Evolutionary conservation across 2,888 invertebrate genomes (phyloP).

Genomic region (Lycaena phlaeas): DNA sequence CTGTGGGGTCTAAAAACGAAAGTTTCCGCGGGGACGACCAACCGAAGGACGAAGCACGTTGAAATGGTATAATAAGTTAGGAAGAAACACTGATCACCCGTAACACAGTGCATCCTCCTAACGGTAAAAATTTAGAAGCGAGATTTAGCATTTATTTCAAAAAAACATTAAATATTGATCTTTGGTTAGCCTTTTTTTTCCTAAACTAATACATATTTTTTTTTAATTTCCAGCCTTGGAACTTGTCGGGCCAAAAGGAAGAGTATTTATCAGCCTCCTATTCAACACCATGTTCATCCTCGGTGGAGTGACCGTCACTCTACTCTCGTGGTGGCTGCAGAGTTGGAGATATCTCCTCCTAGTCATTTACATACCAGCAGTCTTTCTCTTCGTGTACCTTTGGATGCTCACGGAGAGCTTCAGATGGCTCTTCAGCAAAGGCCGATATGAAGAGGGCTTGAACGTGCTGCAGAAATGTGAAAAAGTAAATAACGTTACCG

Average conservation of each 20-base stretch:
- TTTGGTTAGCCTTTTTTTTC: too few relatives aligned
- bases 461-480: slow-evolving; percentile 74
- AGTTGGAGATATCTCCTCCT: slow-evolving; percentile 61
- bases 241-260: slow-evolving; percentile 59
- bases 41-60: too few relatives aligned
- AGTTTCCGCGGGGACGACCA: too few relatives aligned
- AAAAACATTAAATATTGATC: too few relatives aligned
- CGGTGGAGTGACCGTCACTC: slow-evolving; percentile 56
- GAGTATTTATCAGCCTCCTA: slow-evolving; percentile 57
- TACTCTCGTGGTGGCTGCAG: slow-evolving; percentile 57
- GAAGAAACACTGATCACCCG: too few relatives aligned
- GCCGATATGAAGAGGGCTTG: slow-evolving; percentile 77
- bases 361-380: slow-evolving; percentile 57
- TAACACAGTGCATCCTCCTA: too few relatives aligned
- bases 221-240: slow-evolving; percentile 44
- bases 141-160: too few relatives aligned
- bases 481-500: slow-evolving; percentile 69
- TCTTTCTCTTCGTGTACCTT: slow-evolving; percentile 49
- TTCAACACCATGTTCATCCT: slow-evolving; percentile 67
- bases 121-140: too few relatives aligned
- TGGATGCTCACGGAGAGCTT: slow-evolving; percentile 60
- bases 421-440: slow-evolving; percentile 73
- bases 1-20: too few relatives aligned
- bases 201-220: too few relatives aligned
- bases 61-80: too few relatives aligned